These are phyloP conservation scores for Pachyrhynchus sulphureomaculatus DNA, from an alignment of 1,140 invertebrate species.

Conservation along the genomic window DNA sequence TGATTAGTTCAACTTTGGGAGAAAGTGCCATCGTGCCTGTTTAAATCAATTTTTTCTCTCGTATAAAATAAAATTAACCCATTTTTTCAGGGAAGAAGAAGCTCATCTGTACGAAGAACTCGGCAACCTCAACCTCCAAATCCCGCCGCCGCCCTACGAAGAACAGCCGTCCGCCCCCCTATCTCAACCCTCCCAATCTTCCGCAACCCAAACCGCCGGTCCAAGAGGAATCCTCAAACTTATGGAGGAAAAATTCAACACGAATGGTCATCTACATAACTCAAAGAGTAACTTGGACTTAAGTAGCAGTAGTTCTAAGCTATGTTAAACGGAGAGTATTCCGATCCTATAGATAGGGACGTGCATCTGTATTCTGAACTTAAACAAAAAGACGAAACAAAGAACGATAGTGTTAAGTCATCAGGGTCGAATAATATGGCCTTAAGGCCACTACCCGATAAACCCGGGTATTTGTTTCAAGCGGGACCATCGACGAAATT, in stretches of 20 bases:
- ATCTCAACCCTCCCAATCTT: constrained; percentile 50
- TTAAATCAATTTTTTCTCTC: too few species aligned
- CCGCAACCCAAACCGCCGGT: constrained; percentile 18
- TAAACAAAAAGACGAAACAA: constrained; percentile 52
- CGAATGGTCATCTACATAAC: constrained; percentile 36
- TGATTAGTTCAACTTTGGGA: too few species aligned
- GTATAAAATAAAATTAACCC: too few species aligned
- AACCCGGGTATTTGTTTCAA: constrained; percentile 52
- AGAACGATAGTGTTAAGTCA: constrained; percentile 52
- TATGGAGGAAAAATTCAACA: constrained; percentile 55
- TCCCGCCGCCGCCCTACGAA: constrained; percentile 38
- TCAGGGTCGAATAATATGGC: constrained; percentile 57
- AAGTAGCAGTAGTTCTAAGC: constrained; percentile 49
- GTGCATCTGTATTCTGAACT: constrained; percentile 74
- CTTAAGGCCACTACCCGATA: constrained; percentile 67
- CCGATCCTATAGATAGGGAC: constrained; percentile 67
- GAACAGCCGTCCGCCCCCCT: constrained; percentile 50
- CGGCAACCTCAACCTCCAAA: constrained; percentile 58
- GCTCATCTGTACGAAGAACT: constrained; percentile 66
- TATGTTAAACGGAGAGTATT: constrained; percentile 66
- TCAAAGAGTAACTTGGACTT: constrained; percentile 53
- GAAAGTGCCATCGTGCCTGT: too few species aligned
- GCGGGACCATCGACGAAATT: constrained; percentile 39
- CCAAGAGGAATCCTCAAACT: constrained; percentile 43
- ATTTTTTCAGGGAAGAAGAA: constrained; percentile 51